Base-by-base conservation (phyloP, 2,113 vertebrate genomes). In the Sapayoa aenigma region DNA sequence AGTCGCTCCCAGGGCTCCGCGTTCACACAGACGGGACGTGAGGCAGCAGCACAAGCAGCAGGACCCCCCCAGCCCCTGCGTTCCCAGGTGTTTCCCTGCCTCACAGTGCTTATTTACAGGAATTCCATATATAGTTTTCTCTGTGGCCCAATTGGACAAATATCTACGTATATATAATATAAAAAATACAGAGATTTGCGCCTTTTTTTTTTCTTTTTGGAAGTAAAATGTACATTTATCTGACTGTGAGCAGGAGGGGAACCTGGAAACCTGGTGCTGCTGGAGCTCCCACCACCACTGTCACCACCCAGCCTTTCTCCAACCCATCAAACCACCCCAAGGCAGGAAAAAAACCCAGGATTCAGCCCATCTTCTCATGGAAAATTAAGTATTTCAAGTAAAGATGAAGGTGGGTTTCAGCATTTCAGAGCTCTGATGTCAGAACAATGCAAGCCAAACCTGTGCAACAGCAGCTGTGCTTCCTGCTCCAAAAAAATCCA, bases 111-210 rank as follows among this genome's bases (percentile, higher is more conserved):
- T 52, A 72, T 73, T 76, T 55, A 82, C 28, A 94, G 72, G 56
- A 93, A 74, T 95, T 76, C 86, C 63, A 81, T 11, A 55, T 9
- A 50, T 17, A 74, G 16, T 16, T 83, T 82, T 77, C 95, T 95
- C 89, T 93, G 82, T 22, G 93, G 93, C 93, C 97, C 97, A 94
- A 96, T 97, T 79, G 94, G 91, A 95, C 82, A 96, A 96, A 96
- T 93, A 92, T 67, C 91, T 96, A 97, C 72, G 69, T 97, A 66
- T 96, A 77, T 96, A 97, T 33, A 90, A 96, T 97, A 97, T 97
- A 97, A 97, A 98, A 98, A 98, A 98, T 97, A 97, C 93, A 98
- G 97, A 95, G 78, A 96, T 97, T 94, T 97, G 93, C 75, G 93
- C 75, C 87, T n/a, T 41, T 89, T 96, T 27, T 60, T 60, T 60